Evolutionary conservation across 2,113 vertebrate genomes (phyloP), one percentile per base, ranked within the genome.

Genomic region (Lepisosteus osseus): DNA sequence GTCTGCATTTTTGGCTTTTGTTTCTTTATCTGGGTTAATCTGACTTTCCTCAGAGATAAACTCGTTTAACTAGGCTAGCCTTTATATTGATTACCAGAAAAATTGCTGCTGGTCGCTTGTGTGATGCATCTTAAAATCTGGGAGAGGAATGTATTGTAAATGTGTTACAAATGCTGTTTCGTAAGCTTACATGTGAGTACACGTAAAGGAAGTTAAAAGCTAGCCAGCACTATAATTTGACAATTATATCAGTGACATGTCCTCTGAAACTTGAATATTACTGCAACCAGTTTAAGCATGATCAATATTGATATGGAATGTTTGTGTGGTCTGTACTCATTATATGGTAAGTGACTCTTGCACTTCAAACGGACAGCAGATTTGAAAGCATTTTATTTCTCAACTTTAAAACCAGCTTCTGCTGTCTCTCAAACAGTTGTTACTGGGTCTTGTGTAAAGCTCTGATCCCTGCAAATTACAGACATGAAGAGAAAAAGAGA

Each of bases 11-110:
- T 5, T 51, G 47, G 67, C n/a, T 69, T 69, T 56, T 87, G 87
- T 88, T 87, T 82, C 78, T 72, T 82, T 78, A 84, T 80, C 76
- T 78, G 79, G 82, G 77, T 83, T 85, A 85, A 86, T 79, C 83
- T 78, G 82, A 82, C 77, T 89, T 81, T 82, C 83, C 82, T 87
- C 84, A 90, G 86, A 15, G 54, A 29, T 17, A 87, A 81, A 82
- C 87, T 84, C 89, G 79, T 91, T 17, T 89, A 91, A 93, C 86
- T 81, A 80, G 86, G 82, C 86, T 90, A 89, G 89, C 90, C 86
- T 82, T 29, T 29, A 84, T 86, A 83, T 73, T 89, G 89, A 92
- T 89, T 88, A 80, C 87, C 88, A 84, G 79, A 79, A 84, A 87
- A 86, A 90, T 92, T 90, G 88, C 87, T 75, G 83, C 84, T 78